Conservation (phyloP, 1,140 invertebrate species). For the Spodoptera frugiperda region DNA sequence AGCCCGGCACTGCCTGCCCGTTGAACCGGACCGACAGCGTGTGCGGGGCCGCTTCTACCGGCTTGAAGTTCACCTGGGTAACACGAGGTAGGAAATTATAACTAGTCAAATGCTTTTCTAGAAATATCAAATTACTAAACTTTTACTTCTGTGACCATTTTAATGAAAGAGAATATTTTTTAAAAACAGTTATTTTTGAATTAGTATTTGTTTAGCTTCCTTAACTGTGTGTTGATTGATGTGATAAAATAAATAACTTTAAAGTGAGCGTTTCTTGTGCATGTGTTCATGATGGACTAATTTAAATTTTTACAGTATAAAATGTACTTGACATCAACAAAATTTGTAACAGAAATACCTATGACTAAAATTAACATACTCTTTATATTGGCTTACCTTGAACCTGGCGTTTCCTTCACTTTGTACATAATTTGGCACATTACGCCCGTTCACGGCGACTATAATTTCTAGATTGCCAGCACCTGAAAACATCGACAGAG, state of each 20-base stretch:
- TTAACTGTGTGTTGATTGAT: too few relatives aligned
- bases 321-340: too few relatives aligned
- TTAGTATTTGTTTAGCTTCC: too few relatives aligned
- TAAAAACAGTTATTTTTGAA: too few relatives aligned
- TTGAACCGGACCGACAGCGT: slow-evolving; percentile 98
- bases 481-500: slow-evolving; percentile 85
- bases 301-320: too few relatives aligned
- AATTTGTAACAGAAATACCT: too few relatives aligned
- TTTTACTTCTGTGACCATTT: neutral
- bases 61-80: slow-evolving; percentile 97
- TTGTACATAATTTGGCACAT: slow-evolving; percentile 99
- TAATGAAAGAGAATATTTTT: neutral
- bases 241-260: too few relatives aligned
- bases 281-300: too few relatives aligned
- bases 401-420: slow-evolving; percentile 98
- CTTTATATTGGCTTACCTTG: slow-evolving; percentile 77
- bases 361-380: too few relatives aligned
- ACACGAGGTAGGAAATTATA: neutral
- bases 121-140: too few relatives aligned
- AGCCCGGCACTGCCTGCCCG: slow-evolving; percentile 97
- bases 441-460: slow-evolving; percentile 98
- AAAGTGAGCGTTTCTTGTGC: too few relatives aligned
- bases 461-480: slow-evolving; percentile 99
- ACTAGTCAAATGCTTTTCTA: too few relatives aligned
- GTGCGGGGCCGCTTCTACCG: slow-evolving; percentile 95